A percentile compares a stretch with the other conserved stretches of the same genome.
phyloP scores from a whole-genome alignment of 2,797 vertebrate genomes.

The Harpagifer antarcticus region DNA sequence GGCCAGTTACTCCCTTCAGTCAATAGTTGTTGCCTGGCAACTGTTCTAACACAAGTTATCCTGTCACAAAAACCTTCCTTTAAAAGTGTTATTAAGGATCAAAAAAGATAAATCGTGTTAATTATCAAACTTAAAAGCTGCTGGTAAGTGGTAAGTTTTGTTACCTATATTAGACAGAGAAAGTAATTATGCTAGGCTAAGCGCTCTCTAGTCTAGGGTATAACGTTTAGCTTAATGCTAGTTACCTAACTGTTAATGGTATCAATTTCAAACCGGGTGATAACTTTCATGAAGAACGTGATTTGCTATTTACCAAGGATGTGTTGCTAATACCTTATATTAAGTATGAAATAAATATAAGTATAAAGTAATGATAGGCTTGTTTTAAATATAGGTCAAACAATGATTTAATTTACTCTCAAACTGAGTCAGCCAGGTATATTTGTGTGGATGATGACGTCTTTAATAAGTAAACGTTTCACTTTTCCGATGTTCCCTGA shows the following conservation, averaged over 20 bases:
- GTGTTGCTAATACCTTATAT: not conserved
- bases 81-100: no score
- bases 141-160: not conserved
- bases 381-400: not conserved
- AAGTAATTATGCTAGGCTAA: not conserved
- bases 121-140: no score
- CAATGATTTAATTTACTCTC: not conserved
- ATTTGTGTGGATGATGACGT: no score
- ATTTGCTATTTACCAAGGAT: not conserved
- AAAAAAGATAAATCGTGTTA: no score
- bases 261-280: not conserved
- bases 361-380: not conserved
- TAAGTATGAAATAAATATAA: not conserved
- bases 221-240: not conserved
- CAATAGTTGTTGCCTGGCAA: not conserved
- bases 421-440: not conserved
- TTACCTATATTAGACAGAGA: not conserved
- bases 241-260: not conserved
- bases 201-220: not conserved
- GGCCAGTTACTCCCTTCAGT: not conserved
- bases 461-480: rapidly evolving
- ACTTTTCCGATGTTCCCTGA: constrained; percentile 47
- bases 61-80: not conserved
- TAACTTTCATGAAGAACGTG: not conserved
- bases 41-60: not conserved